phyloP scores from a whole-genome alignment of 2,888 invertebrate species.

The Cremastobaeus sp. region DNA sequence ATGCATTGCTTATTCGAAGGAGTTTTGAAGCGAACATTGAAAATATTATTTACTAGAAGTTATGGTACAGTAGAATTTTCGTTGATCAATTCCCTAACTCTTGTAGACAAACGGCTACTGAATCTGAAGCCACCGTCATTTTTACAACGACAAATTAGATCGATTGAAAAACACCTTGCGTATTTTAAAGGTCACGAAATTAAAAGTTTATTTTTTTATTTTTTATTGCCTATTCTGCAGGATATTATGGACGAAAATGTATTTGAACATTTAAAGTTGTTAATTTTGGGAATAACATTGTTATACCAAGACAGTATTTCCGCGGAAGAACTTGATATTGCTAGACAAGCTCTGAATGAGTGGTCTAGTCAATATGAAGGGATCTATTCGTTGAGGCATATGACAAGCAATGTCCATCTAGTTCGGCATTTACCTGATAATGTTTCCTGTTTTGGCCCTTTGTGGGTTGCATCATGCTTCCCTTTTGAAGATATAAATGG shows the following conservation, averaged over 20 bases:
- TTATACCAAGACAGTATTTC: slow-evolving; percentile 53
- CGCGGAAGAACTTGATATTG: slow-evolving; percentile 26
- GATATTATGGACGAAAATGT: slow-evolving; percentile 53
- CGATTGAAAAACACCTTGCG: no score
- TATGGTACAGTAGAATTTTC: no score
- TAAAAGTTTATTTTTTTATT: slow-evolving; percentile 59
- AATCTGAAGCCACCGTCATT: no score
- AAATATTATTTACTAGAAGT: no score
- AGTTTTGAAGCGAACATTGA: no score
- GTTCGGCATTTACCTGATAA: background rate
- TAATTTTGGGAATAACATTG: slow-evolving; percentile 42
- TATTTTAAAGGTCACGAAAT: slow-evolving; percentile 63
- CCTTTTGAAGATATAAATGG: background rate
- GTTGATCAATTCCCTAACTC: no score
- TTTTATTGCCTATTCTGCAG: slow-evolving; percentile 59
- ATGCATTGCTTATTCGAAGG: no score
- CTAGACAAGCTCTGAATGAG: slow-evolving; percentile 5
- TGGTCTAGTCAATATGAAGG: background rate
- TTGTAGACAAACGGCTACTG: background rate
- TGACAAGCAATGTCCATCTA: background rate
- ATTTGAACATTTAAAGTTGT: slow-evolving; percentile 57
- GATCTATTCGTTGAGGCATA: background rate
- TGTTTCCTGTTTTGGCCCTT: background rate
- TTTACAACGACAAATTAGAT: slow-evolving; percentile 47
- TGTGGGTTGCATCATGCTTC: background rate